Evolutionary conservation across 2,888 invertebrate species (phyloP).

Genomic region (Druceiella hillmani): DNA sequence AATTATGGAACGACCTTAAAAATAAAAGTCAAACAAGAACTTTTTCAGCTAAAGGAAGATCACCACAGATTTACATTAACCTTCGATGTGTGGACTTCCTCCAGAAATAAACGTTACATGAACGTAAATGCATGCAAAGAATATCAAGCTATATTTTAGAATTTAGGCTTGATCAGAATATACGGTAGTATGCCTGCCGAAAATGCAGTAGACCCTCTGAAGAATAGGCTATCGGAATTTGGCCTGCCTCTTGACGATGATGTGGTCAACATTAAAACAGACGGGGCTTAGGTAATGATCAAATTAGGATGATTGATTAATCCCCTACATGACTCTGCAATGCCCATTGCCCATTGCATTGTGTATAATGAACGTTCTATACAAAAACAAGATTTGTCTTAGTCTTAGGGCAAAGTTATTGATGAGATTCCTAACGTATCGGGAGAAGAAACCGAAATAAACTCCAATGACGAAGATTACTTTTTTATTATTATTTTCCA

Average conservation of each 20-base stretch:
- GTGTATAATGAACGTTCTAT: constrained; percentile 21
- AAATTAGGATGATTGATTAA: constrained; percentile 24
- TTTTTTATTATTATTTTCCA: constrained; percentile 10
- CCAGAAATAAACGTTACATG: constrained; percentile 19
- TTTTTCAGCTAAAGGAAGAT: constrained; percentile 8
- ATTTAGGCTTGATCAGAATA: constrained; percentile 21
- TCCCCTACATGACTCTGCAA: constrained; percentile 24
- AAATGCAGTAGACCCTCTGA: constrained; percentile 19
- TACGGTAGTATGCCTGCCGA: constrained; percentile 24
- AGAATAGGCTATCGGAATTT: constrained; percentile 20
- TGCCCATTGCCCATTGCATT: constrained; percentile 22
- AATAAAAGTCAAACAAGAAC: constrained; percentile 3
- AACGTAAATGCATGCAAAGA: constrained; percentile 15
- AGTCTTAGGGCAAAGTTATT: constrained; percentile 4
- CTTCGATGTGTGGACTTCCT: constrained; percentile 20
- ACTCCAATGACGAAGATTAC: constrained; percentile 11
- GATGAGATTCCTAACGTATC: constrained; percentile 7
- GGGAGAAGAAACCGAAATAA: constrained; percentile 5
- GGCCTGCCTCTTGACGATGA: constrained; percentile 23
- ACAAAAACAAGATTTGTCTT: constrained; percentile 18
- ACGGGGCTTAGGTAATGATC: constrained; percentile 27
- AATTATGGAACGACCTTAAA: constrained; percentile 19
- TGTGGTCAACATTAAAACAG: constrained; percentile 27
- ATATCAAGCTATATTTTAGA: constrained; percentile 15
- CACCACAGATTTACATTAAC: constrained; percentile 18